A percentile compares a stretch with the other conserved stretches of the same genome.
phyloP scores from a whole-genome alignment of 2,113 vertebrate genomes.

The Mugil cephalus region DNA sequence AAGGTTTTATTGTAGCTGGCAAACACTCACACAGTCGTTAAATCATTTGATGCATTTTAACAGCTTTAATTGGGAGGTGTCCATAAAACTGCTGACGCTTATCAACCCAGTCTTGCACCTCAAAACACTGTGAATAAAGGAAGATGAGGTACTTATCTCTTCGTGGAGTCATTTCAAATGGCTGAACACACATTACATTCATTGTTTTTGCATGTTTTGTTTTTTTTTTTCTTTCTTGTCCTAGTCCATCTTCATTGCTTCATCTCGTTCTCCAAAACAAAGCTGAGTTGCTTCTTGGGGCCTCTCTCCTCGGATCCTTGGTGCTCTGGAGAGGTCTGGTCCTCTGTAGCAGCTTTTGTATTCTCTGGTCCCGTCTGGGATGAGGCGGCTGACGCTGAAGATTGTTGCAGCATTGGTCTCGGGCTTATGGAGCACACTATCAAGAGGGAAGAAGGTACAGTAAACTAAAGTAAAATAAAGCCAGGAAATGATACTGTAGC shows the following conservation, averaged over 20 bases:
- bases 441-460: slow-evolving; percentile 4
- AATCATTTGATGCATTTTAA: slow-evolving; percentile 27
- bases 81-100: slow-evolving; percentile 28
- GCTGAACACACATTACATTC: slow-evolving; percentile 18
- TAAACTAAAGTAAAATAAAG: not conserved
- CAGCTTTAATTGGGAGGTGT: slow-evolving; percentile 18
- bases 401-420: slow-evolving; percentile 24
- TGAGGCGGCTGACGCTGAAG: not conserved
- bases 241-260: slow-evolving; percentile 29
- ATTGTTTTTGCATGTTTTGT: not conserved
- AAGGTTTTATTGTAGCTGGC: slow-evolving; percentile 33
- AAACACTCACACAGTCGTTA: slow-evolving; percentile 30
- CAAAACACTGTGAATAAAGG: slow-evolving; percentile 22
- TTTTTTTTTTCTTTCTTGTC: not conserved
- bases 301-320: slow-evolving; percentile 3
- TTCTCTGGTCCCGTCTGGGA: slow-evolving; percentile 7
- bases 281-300: slow-evolving; percentile 71
- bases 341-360: slow-evolving; percentile 11
- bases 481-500: not conserved
- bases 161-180: slow-evolving; percentile 9
- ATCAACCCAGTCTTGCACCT: slow-evolving; percentile 19
- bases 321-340: slow-evolving; percentile 16
- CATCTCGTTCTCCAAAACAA: slow-evolving; percentile 69
- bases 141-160: slow-evolving; percentile 30
- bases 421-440: slow-evolving; percentile 66